A percentile compares a stretch with the other conserved stretches of the same genome.
Conservation (phyloP, 2,113 vertebrate genomes). For the Pseudonaja textilis region DNA sequence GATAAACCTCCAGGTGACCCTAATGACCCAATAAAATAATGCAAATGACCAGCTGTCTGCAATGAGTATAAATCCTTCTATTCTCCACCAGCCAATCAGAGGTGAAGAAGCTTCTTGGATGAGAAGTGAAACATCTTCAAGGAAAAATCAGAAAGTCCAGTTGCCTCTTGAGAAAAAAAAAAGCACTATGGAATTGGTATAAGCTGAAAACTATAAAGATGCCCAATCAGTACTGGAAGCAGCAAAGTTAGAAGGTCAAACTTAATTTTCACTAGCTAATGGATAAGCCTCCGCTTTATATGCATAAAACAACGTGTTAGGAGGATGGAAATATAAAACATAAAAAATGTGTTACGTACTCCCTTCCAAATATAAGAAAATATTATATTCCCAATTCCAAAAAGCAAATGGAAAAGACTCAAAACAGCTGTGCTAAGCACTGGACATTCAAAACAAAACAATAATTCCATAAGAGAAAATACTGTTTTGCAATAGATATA, state of each 20-base stretch:
- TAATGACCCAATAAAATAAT: too few species aligned
- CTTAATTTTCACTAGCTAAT: conserved; percentile 54
- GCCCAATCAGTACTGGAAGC: conserved; percentile 84
- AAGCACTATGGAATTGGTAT: conserved; percentile 63
- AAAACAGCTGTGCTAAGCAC: not conserved
- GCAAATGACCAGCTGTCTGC: too few species aligned
- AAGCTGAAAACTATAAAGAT: conserved; percentile 89
- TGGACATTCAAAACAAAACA: not conserved
- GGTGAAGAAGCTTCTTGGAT: too few species aligned
- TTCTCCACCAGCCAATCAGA: too few species aligned
- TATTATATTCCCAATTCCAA: not conserved
- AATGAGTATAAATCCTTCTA: too few species aligned
- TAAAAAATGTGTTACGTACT: conserved; percentile 3
- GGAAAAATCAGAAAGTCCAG: too few species aligned
- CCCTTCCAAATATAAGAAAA: not conserved
- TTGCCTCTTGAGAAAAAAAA: too few species aligned
- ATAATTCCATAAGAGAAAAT: not conserved
- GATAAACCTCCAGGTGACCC: too few species aligned
- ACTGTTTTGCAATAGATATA: not conserved
- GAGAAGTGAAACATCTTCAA: too few species aligned
- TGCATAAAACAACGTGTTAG: conserved; percentile 60
- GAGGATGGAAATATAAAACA: conserved; percentile 66
- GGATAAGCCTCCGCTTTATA: conserved; percentile 65
- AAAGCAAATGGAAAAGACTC: not conserved
- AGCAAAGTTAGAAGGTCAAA: conserved; percentile 88